Base-by-base conservation (phyloP, 2,113 vertebrate species). In the Cromileptes altivelis region DNA sequence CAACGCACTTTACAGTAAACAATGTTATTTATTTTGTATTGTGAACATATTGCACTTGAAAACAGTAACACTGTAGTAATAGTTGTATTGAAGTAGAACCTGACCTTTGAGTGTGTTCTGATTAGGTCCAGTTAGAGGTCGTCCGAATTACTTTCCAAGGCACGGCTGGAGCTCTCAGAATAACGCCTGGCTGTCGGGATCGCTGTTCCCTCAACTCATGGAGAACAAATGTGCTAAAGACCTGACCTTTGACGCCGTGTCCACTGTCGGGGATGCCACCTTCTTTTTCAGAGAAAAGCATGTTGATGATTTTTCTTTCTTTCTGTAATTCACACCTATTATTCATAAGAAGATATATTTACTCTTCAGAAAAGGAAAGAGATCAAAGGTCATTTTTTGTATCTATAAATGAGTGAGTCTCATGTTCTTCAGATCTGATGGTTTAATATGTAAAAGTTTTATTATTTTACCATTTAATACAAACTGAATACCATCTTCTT, bases 1-100 rank as follows among this genome's bases (percentile, higher is more conserved):
- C 87, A 96, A 96, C 37, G 80, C 85, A 72, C 92, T 98, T 85
- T 97, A 97, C 58, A 94, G 97, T 97, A 97, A 94, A 76, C 0
- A 10, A 21, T 30, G 49, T 4, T 27, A 27, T 70, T 6, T 56
- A 6, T 74, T 45, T 30, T 8, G 9, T 12, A 25, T 33, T 0
- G 27, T 25, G 12, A 25, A 33, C 12, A 13, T 4, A 13, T 9
- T n/a, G 3, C 11, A 21, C 10, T 18, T 33, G 33, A 71, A 33
- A 18, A 4, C 30, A 55, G 49, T 14, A 18, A 63, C 21, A 27
- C 2, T 8, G 2, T 4, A 18, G 10, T 30, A 49, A 6, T 27
- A 42, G 9, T 12, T 67, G 12, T 56, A 6, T 1, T 52, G 3
- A 58, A 30, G n/a, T 14, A 7, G 0, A 37, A n/a, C 19, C n/a